Evolutionary conservation across 2,797 vertebrate genomes (phyloP), one percentile per base, ranked within the genome.

Genomic region (Neoniphon sammara): DNA sequence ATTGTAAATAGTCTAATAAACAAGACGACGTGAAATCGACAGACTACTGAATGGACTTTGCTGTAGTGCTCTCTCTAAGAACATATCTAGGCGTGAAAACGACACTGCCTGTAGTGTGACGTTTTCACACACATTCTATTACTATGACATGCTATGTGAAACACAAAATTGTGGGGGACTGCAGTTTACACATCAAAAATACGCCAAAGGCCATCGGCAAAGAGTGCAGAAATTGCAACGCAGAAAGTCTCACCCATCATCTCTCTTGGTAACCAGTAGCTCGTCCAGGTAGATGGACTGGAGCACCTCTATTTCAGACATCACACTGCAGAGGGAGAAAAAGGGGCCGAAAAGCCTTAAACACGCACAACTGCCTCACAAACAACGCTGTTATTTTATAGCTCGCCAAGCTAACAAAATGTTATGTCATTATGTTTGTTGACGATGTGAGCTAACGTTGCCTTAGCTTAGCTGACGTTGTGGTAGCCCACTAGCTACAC

Each of bases 211-310:
- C 25, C 17, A 20, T 15, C 66, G 64, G 15, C 20, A 27, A 27
- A 21, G 1, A 57, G 23, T 53, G 36, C 50, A 47, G n/a, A 7
- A 0, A 36, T 18, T 10, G 4, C 1, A 21, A 31, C 20, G 42
- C 4, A 15, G 14, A 44, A 42, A 2, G 2, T 9, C 87, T 95
- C 89, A 96, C 97, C 96, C 94, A 73, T 92, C 89, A 15, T 89
- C 82, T 62, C 83, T 94, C 85, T 88, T 91, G 73, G 67, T 77
- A 79, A 96, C 95, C 57, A 87, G 91, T 87, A 98, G 93, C 64
- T 98, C 97, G 36, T 97, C 96, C 92, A 97, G 90, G 75, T 98
- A 98, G 88, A 98, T 98, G 52, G 97, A 98, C 90, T 97, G 94
- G 82, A 98, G 93, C 66, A 98, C 97, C 91, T 98, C 96, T 61